Evolutionary conservation across 2,797 vertebrate genomes (phyloP), one percentile per base, ranked within the genome.

Genomic region (Danio jaintianensis): DNA sequence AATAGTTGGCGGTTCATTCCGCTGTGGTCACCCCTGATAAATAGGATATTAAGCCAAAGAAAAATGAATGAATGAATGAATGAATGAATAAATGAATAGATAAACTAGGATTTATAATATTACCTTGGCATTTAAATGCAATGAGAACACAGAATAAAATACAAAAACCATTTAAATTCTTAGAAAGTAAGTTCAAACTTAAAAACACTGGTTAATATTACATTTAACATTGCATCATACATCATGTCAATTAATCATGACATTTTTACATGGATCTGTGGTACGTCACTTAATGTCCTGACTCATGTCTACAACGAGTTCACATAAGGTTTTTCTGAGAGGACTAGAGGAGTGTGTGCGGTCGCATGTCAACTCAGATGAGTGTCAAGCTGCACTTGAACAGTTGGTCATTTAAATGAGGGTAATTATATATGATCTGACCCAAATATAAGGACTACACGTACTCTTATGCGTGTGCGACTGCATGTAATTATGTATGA

Each of bases 401-500:
- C 83, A 89, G 79, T 85, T 90, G 85, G 83, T 84, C 50, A 85
- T 89, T 88, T 89, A 86, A 89, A 89, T 85, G 84, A 83, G 82
- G 66, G 79, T 86, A 88, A 90, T 89, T 86, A 86, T 86, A 76
- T 90, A 89, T 89, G 82, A 56, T 72, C 20, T 72, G 16, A 12
- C 40, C 47, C 16, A 38, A 64, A 16, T 53, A 40, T 55, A 38
- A 12, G 38, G 40, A 18, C 48, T 38, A 22, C 22, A 47, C 53
- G 10, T 55, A 53, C 6, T 40, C 16, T 78, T 22, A 15, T 74
- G 43, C 42, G 9, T 59, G 62, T 61, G 29, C 8, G 52, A 50
- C 52, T 43, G 85, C 82, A 78, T 64, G 82, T 85, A 88, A 90
- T 89, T 86, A 86, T 86, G 75, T 90, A 90, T 90, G 82, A 72